These are phyloP conservation scores for Anarsia innoxiella DNA, from an alignment of 2,888 invertebrate genomes.

Conservation along the genomic window DNA sequence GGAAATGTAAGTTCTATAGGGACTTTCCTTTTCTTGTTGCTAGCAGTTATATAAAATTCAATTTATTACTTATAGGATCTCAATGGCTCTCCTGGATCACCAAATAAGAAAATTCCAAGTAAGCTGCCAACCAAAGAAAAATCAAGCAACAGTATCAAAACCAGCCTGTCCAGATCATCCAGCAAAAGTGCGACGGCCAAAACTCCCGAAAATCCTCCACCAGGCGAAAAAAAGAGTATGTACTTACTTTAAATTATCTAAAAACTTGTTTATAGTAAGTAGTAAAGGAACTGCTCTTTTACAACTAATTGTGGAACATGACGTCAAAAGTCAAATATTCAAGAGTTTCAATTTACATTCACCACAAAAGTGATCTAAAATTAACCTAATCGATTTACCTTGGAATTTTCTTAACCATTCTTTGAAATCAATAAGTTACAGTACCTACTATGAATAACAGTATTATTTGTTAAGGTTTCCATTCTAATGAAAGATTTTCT, in stretches of 20 bases:
- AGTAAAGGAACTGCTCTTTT: too few species aligned
- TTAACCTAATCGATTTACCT: constrained; percentile 1
- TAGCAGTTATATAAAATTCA: constrained; percentile 2
- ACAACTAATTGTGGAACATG: too few species aligned
- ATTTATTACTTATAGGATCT: constrained; percentile 53
- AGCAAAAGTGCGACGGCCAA: constrained; percentile 77
- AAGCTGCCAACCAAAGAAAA: constrained; percentile 70
- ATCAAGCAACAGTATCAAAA: constrained; percentile 64
- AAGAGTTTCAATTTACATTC: constrained; percentile 10
- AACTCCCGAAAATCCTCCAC: constrained; percentile 80
- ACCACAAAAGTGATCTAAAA: not conserved
- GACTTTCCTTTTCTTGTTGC: not conserved
- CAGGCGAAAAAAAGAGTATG: constrained; percentile 83
- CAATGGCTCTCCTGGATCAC: constrained; percentile 83
- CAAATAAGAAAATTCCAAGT: constrained; percentile 82
- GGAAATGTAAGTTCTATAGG: constrained; percentile 79
- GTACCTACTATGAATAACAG: not conserved
- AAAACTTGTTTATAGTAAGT: too few species aligned
- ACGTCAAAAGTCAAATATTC: constrained; percentile 16
- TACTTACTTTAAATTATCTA: too few species aligned
- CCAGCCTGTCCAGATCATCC: constrained; percentile 73
- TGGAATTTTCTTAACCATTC: too few species aligned
- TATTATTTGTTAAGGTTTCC: constrained; percentile 10
- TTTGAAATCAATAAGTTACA: too few species aligned
- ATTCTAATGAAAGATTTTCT: constrained; percentile 16